Evolutionary conservation across 2,888 invertebrate genomes (phyloP), one percentile per base, ranked within the genome.

Genomic region (Eudasyphora cyanicolor): DNA sequence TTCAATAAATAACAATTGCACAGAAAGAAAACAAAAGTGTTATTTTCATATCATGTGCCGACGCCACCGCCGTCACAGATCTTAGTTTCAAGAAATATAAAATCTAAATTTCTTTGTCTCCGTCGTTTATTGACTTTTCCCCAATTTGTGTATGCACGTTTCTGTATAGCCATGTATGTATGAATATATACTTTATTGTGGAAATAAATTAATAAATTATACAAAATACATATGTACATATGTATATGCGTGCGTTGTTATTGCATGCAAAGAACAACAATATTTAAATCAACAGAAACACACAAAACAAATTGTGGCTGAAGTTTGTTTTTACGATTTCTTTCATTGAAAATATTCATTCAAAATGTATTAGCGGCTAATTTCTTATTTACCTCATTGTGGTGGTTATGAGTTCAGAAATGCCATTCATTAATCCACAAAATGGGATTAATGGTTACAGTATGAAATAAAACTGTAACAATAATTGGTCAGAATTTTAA

Each of bases 161-260:
- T n/a, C n/a, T n/a, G n/a, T n/a, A n/a, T n/a, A 35, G 29, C 19
- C 51, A 21, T n/a, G n/a, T n/a, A n/a, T n/a, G n/a, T n/a, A n/a
- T n/a, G n/a, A n/a, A n/a, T n/a, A n/a, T n/a, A n/a, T 35, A 29
- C 35, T 17, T 74, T 38, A 45, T 45, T 14, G 42, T 12, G 24
- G 38, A 67, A 42, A 67, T 67, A 67, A 42, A 67, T 67, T 67
- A 67, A 67, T 67, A 67, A 67, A 67, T 64, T 64, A 64, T 60
- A 29, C 10, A 6, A 35, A 32, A 1, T 32, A 5, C 32, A 62
- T 45, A 45, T 12, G 12, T 51, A 51, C 51, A 51, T 17, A 51
- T 35, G 54, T 27, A 57, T 14, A 57, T 24, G 27, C 57, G n/a
- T 5, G 21, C 10, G 6, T 35, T 35, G 10, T 35, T 35, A 35